Base-by-base conservation (phyloP, 2,113 vertebrate species). In the Girardinichthys multiradiatus region DNA sequence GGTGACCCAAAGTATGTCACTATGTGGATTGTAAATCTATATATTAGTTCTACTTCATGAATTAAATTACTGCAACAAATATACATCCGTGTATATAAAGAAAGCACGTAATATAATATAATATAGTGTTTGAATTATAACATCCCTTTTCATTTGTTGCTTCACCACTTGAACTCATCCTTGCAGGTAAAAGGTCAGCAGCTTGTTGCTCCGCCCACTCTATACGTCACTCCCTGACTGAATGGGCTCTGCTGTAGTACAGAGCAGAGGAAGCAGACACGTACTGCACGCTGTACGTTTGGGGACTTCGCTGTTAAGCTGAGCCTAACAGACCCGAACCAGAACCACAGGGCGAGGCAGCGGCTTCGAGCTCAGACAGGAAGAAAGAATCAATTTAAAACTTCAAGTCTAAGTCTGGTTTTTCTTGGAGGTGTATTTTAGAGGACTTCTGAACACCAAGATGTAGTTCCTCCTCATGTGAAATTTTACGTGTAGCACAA, bases 181-280 rank as follows among this genome's bases (percentile, higher is more conserved):
- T 24, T 58, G 17, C 21, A 30, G 74, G 70, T 69, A 10, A 85
- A 86, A 76, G 30, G 68, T 81, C 67, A 45, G 4, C 11, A 31
- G 11, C 19, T 4, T 30, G 28, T 54, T 26, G 4, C 45, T n/a
- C 74, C 87, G 81, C 92, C 88, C 76, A 71, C 39, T 27, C 0
- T 0, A 0, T 33, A 82, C 87, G 79, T 89, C 88, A 90, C 35
- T 0, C 30, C 9, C 1, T 0, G 57, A 11, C 58, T 72, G 70
- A 91, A 92, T 90, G 92, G 92, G 75, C 78, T 70, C 21, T 1
- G 24, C 3, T 61, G 63, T 64, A 30, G 1, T 8, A 42, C 65
- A 37, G 24, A 17, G 64, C 68, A 14, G 73, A 69, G 69, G 42
- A 42, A 37, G 63, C 30, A 27, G 27, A 29, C 68, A 60, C 77